Evolutionary conservation across 2,797 vertebrate species (phyloP), one percentile per base, ranked within the genome.

Genomic region (Premnoplex brunnescens): DNA sequence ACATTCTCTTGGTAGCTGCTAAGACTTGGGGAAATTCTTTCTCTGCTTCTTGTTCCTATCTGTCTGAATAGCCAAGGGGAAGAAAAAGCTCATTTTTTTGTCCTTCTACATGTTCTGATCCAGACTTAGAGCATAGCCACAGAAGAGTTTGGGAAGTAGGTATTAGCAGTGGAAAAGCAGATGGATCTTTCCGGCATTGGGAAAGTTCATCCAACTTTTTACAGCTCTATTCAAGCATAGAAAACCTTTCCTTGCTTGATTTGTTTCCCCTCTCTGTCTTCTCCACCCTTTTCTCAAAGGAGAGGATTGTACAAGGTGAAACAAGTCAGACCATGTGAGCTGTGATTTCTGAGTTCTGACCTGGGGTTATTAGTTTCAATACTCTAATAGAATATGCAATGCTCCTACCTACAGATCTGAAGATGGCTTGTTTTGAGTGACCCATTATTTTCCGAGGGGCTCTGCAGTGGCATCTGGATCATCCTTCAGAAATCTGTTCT

Each of bases 181-280:
- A 58, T 90, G 69, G 89, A 84, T 9, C 69, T 67, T 83, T 89
- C 89, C 91, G 92, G 56, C 49, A 34, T 4, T 22, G 27, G 72
- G 89, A 83, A 95, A 91, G 88, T 93, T 89, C 63, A 32, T 85
- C 55, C 77, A 95, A 67, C 46, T 55, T 92, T 94, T 89, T 95
- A 85, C 94, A 91, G 62, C 44, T 90, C 39, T 62, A 73, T 62
- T 89, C 81, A 87, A 93, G 76, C 85, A 56, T 43, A 10, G 69
- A 78, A 94, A 91, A 81, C 6, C 17, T 89, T 37, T 56, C 88
- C 82, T 73, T 91, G 85, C 92, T 46, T 55, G 49, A 49, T 85
- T 63, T 39, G 34, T 52, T 77, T 15, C 14, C 15, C 5, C 14
- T 12, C 21, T 28, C 44, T 34, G n/a, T 23, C 28, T 69, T 66